Conservation (phyloP, 2,888 invertebrate species). For the Sepioteuthis lessoniana region DNA sequence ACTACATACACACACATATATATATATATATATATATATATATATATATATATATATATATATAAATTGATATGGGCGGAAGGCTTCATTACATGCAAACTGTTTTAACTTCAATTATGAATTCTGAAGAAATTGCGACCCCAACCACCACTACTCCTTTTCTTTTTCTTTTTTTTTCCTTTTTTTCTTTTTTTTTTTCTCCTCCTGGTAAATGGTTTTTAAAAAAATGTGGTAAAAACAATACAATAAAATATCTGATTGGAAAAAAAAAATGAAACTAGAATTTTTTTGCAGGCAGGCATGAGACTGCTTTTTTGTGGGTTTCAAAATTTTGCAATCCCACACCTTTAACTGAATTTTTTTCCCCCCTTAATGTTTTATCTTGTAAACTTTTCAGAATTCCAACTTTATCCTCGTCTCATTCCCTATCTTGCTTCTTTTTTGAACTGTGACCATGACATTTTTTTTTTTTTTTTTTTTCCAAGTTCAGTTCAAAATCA, state of each 20-base stretch:
- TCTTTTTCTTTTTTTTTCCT: neutral
- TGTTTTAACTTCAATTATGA: neutral
- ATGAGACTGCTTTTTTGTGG: constrained; percentile 25
- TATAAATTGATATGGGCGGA: neutral
- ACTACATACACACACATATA: neutral
- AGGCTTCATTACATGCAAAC: neutral
- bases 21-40: neutral
- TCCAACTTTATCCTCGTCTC: constrained; percentile 16
- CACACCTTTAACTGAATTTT: neutral
- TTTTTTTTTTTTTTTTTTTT: neutral
- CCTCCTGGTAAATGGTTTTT: neutral
- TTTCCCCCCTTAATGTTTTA: no score
- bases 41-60: neutral
- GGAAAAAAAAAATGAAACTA: neutral
- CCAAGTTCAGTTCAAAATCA: neutral
- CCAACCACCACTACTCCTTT: no score
- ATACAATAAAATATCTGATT: neutral
- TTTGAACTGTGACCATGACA: neutral
- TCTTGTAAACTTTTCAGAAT: constrained; percentile 3
- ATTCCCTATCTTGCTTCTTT: neutral
- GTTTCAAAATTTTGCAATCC: neutral
- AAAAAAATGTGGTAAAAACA: neutral
- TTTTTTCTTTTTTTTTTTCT: neutral
- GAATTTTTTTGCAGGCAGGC: neutral
- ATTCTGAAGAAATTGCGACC: constrained; percentile 33